phyloP scores from a whole-genome alignment of 2,113 vertebrate genomes.

The Salvator merianae region DNA sequence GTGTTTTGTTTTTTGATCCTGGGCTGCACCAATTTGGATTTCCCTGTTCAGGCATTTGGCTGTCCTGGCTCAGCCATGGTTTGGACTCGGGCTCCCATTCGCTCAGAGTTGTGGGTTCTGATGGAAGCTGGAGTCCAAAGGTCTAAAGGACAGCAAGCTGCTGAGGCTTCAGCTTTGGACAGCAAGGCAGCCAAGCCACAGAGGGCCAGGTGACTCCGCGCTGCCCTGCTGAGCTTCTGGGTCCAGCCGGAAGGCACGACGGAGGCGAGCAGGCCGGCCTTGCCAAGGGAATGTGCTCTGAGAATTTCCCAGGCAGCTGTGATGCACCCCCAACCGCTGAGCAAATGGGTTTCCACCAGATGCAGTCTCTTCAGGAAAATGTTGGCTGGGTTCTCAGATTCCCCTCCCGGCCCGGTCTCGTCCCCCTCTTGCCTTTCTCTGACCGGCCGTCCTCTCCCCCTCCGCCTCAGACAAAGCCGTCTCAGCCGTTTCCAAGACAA shows the following conservation, averaged over 20 bases:
- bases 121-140: no score
- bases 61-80: not conserved
- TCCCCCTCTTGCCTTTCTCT: conserved; percentile 33
- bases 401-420: not conserved
- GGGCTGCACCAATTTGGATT: not conserved
- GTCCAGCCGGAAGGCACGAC: not conserved
- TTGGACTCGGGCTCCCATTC: not conserved
- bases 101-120: not conserved
- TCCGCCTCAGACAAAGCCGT: conserved; percentile 3
- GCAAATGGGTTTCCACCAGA: conserved; percentile 61
- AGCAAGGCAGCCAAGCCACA: no score
- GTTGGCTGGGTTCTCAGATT: conserved; percentile 55
- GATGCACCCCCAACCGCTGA: conserved; percentile 50
- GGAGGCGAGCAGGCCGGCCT: no score
- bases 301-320: conserved; percentile 54
- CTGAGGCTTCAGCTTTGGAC: no score
- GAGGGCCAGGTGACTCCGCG: no score
- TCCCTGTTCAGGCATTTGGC: not conserved
- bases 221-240: not conserved
- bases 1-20: not conserved
- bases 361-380: conserved; percentile 65
- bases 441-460: not conserved
- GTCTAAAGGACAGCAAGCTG: no score
- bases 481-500: conserved; percentile 56
- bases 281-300: conserved; percentile 19